These are phyloP conservation scores for Choreutis nemorana DNA, from an alignment of 2,888 invertebrate genomes.

Conservation along the genomic window DNA sequence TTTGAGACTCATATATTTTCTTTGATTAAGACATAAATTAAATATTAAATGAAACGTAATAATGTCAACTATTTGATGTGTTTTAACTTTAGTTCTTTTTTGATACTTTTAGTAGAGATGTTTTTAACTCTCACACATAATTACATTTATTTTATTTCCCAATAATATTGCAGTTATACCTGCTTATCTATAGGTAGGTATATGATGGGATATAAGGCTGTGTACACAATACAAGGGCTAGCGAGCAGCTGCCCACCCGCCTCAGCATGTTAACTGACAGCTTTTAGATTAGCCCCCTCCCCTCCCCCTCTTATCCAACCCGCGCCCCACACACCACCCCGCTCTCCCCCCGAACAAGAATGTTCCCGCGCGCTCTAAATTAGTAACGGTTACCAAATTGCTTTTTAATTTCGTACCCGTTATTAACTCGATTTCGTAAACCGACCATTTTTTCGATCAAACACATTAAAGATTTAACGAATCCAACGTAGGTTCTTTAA, in stretches of 20 bases:
- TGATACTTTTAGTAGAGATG: too few relatives aligned
- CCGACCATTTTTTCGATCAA: constrained; percentile 19
- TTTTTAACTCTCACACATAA: too few relatives aligned
- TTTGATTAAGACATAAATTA: too few relatives aligned
- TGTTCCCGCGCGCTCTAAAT: constrained; percentile 52
- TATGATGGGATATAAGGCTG: constrained; percentile 27
- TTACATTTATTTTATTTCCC: constrained; percentile 11
- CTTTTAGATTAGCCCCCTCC: constrained; percentile 58
- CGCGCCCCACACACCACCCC: constrained; percentile 14
- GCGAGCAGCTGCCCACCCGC: constrained; percentile 38
- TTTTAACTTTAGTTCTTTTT: too few relatives aligned
- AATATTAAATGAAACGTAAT: too few relatives aligned
- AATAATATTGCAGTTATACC: constrained; percentile 8
- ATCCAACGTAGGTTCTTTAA: too few relatives aligned
- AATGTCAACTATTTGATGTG: too few relatives aligned
- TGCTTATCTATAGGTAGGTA: constrained; percentile 18
- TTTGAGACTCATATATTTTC: too few relatives aligned
- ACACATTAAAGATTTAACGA: too few relatives aligned
- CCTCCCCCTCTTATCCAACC: too few relatives aligned
- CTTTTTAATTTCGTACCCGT: constrained; percentile 57
- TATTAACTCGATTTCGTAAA: constrained; percentile 39
- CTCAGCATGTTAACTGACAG: constrained; percentile 51
- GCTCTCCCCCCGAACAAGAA: constrained; percentile 53
- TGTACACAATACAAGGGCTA: constrained; percentile 34
- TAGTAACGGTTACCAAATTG: constrained; percentile 63